Evolutionary conservation across 2,113 vertebrate genomes (phyloP), one percentile per base, ranked within the genome.

Genomic region (Tychaedon coryphoeus): DNA sequence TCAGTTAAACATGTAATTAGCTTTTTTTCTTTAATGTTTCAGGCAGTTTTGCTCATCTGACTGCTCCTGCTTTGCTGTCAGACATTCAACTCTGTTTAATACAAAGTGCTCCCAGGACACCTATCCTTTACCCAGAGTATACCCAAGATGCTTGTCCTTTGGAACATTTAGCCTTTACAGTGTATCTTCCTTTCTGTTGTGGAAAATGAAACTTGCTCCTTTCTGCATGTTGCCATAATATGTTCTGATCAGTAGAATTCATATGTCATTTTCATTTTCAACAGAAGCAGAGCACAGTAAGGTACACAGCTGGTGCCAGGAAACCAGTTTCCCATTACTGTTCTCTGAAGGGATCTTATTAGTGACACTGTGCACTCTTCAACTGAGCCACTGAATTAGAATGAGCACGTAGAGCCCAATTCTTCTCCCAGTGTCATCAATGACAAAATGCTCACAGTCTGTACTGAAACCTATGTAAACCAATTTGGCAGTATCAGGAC

Each of bases 201-300:
- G 20, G 87, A 94, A 96, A 94, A 95, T 69, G 50, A 87, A 92
- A 73, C 62, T 90, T 70, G 25, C 56, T 87, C 33, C 33, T 88
- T 94, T 90, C 87, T 82, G 19, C 84, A 25, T 90, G 57, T 72
- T 87, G 45, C 77, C 29, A 38, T 92, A 90, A 91, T 87, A 72
- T 43, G 66, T 91, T 91, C 77, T 90, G 89, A 95, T 85, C 89
- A 66, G 86, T 69, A 53, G 53, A 96, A 94, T 90, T 82, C 65
- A 34, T n/a, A 29, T 79, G 93, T 91, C 86, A 76, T 76, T 95
- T 82, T 90, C 77, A 91, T 94, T 94, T 94, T 54, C 62, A 90
- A 10, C 45, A 56, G 86, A 70, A 84, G 60, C 69, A 86, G 31
- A 17, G 42, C 48, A 82, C 48, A 40, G 53, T 67, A 14, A 89